Evolutionary conservation across 2,888 invertebrate species (phyloP).

Genomic region (Noctua fimbriata): DNA sequence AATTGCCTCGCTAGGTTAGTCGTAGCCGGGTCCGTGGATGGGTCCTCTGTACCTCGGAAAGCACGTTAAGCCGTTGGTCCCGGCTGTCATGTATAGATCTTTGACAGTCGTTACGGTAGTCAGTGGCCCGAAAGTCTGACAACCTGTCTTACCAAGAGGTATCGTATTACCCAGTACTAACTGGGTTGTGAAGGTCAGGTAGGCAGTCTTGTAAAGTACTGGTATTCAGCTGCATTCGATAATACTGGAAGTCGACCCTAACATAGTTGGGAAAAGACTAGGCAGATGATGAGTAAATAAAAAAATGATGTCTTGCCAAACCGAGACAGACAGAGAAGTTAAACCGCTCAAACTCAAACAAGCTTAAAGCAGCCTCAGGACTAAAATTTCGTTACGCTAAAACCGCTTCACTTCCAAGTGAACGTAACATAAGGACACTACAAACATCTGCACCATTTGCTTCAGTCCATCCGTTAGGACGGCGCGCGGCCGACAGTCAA

Average conservation of each 20-base stretch:
- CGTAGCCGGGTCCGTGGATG: background rate
- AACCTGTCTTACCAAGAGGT: background rate
- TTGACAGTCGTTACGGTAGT: background rate
- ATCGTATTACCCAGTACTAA: too few species aligned
- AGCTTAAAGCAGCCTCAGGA: background rate
- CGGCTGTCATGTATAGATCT: background rate
- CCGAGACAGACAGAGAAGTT: background rate
- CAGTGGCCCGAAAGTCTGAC: background rate
- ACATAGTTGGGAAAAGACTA: background rate
- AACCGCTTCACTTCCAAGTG: slow-evolving; percentile 30
- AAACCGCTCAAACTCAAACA: background rate
- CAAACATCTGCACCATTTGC: slow-evolving; percentile 60
- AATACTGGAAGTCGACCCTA: background rate
- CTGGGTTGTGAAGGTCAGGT: background rate
- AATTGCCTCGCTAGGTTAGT: background rate
- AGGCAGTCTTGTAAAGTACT: background rate
- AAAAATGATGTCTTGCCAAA: background rate
- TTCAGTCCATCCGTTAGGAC: slow-evolving; percentile 35
- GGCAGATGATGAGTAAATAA: background rate
- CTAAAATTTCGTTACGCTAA: slow-evolving; percentile 33
- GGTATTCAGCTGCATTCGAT: background rate
- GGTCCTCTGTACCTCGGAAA: background rate
- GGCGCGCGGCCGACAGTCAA: slow-evolving; percentile 10
- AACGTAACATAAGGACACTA: slow-evolving; percentile 45
- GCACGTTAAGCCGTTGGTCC: background rate